phyloP scores from a whole-genome alignment of 2,888 invertebrate species.

The Nasonovia ribisnigri region DNA sequence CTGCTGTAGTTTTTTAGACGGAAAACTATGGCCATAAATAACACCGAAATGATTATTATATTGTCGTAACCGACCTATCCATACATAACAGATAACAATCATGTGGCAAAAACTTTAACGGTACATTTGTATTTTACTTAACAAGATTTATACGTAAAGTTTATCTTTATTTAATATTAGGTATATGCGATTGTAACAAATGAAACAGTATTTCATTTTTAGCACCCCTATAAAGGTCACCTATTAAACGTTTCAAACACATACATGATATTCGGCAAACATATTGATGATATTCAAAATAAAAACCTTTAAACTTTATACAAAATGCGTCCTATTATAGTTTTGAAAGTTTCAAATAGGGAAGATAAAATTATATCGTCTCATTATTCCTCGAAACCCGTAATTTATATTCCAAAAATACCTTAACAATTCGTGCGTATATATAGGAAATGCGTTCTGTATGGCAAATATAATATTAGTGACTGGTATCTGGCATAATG shows the following conservation, averaged over 20 bases:
- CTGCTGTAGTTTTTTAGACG: not conserved
- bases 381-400: not conserved
- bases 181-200: not conserved
- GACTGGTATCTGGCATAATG: not conserved
- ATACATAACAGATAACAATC: constrained; percentile 46
- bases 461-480: not conserved
- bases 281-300: not conserved
- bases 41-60: constrained; percentile 2
- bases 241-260: not conserved
- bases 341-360: not conserved
- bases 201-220: constrained; percentile 18
- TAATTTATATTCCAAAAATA: not conserved
- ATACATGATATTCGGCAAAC: not conserved
- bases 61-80: constrained; percentile 19
- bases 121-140: constrained; percentile 48
- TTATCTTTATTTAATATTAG: constrained; percentile 41
- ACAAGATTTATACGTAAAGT: constrained; percentile 57
- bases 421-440: not conserved
- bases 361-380: not conserved
- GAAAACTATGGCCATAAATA: constrained; percentile 42
- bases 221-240: not conserved
- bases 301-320: not conserved
- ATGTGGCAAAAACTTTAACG: constrained; percentile 52
- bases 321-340: not conserved
- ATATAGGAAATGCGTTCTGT: not conserved